Percentiles rank a stretch among this genome's conserved stretches.
Conservation (phyloP, 2,888 invertebrate genomes). For the Plagodis pulveraria region DNA sequence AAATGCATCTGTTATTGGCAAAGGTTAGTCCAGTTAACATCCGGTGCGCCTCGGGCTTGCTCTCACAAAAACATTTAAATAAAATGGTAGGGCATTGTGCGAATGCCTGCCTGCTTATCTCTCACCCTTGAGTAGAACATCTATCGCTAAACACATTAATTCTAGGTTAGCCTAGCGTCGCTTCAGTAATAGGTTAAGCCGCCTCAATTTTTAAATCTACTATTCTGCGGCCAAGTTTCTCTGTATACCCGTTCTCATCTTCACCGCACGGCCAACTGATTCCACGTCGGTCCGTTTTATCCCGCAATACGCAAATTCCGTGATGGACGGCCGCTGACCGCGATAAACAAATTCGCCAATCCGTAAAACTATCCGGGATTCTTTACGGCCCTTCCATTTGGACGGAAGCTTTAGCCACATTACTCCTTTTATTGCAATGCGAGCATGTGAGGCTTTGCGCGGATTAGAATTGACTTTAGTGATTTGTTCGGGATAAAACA, state of each 20-base stretch:
- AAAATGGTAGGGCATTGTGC: too few species aligned
- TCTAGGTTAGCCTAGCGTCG: too few species aligned
- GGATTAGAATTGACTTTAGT: conserved; percentile 11
- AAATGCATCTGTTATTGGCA: too few species aligned
- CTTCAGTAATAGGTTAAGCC: too few species aligned
- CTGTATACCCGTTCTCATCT: not conserved
- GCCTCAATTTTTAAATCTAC: too few species aligned
- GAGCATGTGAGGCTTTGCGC: conserved; percentile 20
- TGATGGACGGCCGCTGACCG: conserved; percentile 17
- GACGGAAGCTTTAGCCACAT: conserved; percentile 27
- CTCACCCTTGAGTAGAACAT: too few species aligned
- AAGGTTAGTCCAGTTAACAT: too few species aligned
- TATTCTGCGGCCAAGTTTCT: not conserved
- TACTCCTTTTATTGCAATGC: conserved; percentile 30
- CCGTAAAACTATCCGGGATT: conserved; percentile 46
- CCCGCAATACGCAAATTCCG: conserved; percentile 22
- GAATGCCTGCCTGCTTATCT: too few species aligned
- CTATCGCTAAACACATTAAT: too few species aligned
- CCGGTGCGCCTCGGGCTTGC: too few species aligned
- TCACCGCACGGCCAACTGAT: not conserved
- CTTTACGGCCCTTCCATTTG: conserved; percentile 28
- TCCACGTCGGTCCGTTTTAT: not conserved
- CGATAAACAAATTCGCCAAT: conserved; percentile 55
- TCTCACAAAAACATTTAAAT: too few species aligned
- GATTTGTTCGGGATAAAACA: not conserved